A percentile compares a stretch with the other conserved stretches of the same genome.
phyloP scores from a whole-genome alignment of 2,888 invertebrate species.

The Cerastis rubricosa region DNA sequence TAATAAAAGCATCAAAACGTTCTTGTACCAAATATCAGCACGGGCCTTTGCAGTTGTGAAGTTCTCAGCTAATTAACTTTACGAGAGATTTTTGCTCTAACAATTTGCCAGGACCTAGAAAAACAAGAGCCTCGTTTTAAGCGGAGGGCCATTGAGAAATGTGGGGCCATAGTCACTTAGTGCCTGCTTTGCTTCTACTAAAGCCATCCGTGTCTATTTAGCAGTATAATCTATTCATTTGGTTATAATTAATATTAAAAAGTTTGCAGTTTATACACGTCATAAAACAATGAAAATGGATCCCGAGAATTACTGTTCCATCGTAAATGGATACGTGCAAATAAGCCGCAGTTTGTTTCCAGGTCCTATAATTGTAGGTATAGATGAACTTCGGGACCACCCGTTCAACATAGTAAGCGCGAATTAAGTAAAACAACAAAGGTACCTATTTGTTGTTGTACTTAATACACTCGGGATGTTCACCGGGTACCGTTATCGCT shows the following conservation, averaged over 20 bases:
- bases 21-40: slow-evolving; percentile 8
- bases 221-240: too few relatives aligned
- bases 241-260: too few relatives aligned
- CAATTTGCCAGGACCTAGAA: slow-evolving; percentile 31
- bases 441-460: slow-evolving; percentile 64
- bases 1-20: not conserved
- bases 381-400: slow-evolving; percentile 56
- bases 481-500: slow-evolving; percentile 62
- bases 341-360: slow-evolving; percentile 38
- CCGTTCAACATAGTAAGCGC: slow-evolving; percentile 54
- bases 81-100: slow-evolving; percentile 33
- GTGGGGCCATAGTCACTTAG: not conserved
- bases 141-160: slow-evolving; percentile 37
- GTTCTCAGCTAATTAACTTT: slow-evolving; percentile 32
- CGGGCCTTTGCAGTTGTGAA: slow-evolving; percentile 14
- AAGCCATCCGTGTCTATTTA: not conserved
- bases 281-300: slow-evolving; percentile 9
- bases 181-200: not conserved
- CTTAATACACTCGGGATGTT: slow-evolving; percentile 65
- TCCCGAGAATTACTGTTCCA: not conserved
- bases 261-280: not conserved
- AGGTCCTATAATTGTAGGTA: slow-evolving; percentile 41
- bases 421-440: slow-evolving; percentile 65
- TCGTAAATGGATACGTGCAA: slow-evolving; percentile 34
- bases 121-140: slow-evolving; percentile 36